These are phyloP conservation scores for Peromyscus maniculatus DNA, from an alignment of 2,113 vertebrate genomes.

Conservation along the genomic window DNA sequence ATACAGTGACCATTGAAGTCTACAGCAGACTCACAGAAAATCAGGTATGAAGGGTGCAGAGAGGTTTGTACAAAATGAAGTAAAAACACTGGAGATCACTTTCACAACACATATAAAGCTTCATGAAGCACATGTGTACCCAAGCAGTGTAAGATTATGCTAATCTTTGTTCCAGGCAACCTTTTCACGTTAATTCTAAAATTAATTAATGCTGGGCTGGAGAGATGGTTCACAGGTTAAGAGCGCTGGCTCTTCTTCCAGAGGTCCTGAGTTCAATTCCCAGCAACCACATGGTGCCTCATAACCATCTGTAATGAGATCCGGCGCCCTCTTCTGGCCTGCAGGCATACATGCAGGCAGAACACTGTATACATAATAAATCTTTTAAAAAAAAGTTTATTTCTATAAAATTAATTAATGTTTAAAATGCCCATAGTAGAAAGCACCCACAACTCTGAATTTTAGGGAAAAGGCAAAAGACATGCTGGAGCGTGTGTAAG, in stretches of 20 bases:
- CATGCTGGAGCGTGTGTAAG: neutral
- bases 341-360: too few relatives aligned
- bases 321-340: too few relatives aligned
- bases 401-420: neutral
- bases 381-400: too few relatives aligned
- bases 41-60: neutral
- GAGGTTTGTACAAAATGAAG: neutral
- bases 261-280: too few relatives aligned
- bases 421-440: neutral
- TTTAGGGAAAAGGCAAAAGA: neutral
- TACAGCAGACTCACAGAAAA: constrained; percentile 23
- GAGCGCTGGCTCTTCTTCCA: too few relatives aligned
- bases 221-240: too few relatives aligned
- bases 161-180: neutral
- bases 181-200: neutral
- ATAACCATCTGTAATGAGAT: too few relatives aligned
- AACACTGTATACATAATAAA: too few relatives aligned
- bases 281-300: too few relatives aligned
- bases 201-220: neutral
- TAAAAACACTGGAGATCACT: neutral
- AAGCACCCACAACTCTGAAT: neutral
- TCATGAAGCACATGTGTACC: neutral
- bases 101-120: neutral
- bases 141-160: neutral
- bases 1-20: neutral